Percentiles rank a stretch among this genome's conserved stretches.
These are phyloP conservation scores for Phrynosoma platyrhinos DNA, from an alignment of 2,113 vertebrate species.

Conservation along the genomic window DNA sequence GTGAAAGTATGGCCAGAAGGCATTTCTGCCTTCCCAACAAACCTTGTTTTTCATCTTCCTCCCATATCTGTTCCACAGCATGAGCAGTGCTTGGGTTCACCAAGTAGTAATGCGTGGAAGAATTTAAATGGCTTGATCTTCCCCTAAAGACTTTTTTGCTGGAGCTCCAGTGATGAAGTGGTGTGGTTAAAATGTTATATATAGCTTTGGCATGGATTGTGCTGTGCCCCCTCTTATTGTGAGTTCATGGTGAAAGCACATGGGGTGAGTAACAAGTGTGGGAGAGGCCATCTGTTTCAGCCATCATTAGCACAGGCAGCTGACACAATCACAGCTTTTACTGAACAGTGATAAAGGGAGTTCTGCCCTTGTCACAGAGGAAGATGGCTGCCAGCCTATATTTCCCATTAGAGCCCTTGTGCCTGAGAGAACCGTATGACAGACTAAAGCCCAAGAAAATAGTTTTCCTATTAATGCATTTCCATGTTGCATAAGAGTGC, in stretches of 20 bases:
- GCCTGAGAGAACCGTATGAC: not conserved
- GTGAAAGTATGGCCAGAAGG: not conserved
- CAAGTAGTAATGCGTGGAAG: not conserved
- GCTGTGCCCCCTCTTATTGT: no score
- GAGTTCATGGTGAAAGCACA: not conserved
- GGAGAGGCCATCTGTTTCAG: not conserved
- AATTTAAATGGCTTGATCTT: not conserved
- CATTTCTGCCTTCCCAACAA: not conserved
- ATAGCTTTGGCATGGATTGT: not conserved
- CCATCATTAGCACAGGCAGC: no score
- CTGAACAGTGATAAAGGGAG: not conserved
- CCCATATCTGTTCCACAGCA: no score
- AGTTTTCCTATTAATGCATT: not conserved
- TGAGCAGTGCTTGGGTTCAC: not conserved
- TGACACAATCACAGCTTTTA: not conserved
- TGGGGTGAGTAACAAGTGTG: not conserved
- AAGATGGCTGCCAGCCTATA: not conserved
- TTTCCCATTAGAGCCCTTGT: not conserved
- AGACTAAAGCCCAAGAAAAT: not conserved
- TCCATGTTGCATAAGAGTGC: not conserved
- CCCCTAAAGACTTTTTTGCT: not conserved
- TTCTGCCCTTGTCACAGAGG: not conserved
- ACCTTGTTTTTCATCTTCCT: not conserved
- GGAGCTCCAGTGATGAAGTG: not conserved
- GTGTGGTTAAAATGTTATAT: not conserved